Base-by-base conservation (phyloP, 2,113 vertebrate genomes). In the Sylvietta virens region DNA sequence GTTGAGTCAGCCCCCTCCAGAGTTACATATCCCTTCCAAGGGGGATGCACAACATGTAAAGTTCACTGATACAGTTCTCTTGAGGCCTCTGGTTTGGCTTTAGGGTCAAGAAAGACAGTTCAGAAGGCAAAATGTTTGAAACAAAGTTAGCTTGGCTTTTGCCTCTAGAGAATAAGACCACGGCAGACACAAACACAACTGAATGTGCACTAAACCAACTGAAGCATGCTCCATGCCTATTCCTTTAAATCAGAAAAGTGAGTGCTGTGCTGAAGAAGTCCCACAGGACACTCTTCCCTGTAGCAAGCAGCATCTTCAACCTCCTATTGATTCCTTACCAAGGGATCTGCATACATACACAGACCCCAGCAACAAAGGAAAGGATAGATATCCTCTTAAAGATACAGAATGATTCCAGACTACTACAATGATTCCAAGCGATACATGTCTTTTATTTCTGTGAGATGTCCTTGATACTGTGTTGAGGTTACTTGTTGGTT, bases 311-410 rank as follows among this genome's bases (percentile, higher is more conserved):
- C 8, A 4, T 81, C 54, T 92, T 64, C 85, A 94, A 27, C 11
- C 77, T 88, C 39, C 61, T 81, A 66, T 72, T 81, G 88, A 95
- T 92, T 83, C 54, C 39, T 88, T 85, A 85, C 76, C 80, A 86
- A 67, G 77, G 65, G 88, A 93, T 33, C 15, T 62, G 50, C 57
- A 37, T 50, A 30, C 44, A 70, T 24, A 83, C 6, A 69, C 27
- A 67, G 53, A 61, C 28, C 28, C 31, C 69, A 90, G 54, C 42
- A 88, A 44, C 51, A 85, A 60, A 76, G 26, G 47, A 88, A 76
- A 79, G 58, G 65, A 58, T 3, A 6, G 33, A 58, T 50, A 13
- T 50, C 35, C 54, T 30, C 35, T 61, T 57, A 70, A 56, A 86
- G 45, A 69, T 26, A 82, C 14, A 81, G 57, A 44, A 67, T 0